A percentile compares a stretch with the other conserved stretches of the same genome.
These are phyloP conservation scores for Sebastes iracundus DNA, from an alignment of 2,797 vertebrate genomes.

Conservation along the genomic window DNA sequence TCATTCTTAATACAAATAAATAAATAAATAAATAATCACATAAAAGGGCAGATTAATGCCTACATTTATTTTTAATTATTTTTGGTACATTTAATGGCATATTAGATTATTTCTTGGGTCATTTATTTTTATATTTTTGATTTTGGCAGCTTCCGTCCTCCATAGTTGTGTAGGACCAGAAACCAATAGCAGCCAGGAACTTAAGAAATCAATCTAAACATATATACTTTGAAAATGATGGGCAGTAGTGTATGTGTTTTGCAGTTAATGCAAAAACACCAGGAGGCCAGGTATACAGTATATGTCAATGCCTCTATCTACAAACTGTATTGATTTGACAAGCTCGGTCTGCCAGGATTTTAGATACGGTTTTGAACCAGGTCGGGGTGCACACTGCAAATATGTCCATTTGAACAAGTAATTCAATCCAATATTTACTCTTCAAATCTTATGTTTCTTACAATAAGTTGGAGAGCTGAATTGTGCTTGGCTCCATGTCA, in stretches of 20 bases:
- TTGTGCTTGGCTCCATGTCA: neutral
- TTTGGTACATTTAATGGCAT: neutral
- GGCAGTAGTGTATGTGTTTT: neutral
- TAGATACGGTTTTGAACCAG: conserved; percentile 36
- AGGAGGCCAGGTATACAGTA: neutral
- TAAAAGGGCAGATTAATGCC: neutral
- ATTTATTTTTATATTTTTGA: neutral
- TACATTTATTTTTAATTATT: neutral
- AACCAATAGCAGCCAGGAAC: too few species aligned
- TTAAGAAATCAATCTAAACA: neutral
- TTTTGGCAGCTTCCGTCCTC: neutral
- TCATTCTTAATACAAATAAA: neutral
- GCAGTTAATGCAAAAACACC: neutral
- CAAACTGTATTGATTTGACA: rapidly evolving
- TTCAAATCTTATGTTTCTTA: conserved; percentile 19
- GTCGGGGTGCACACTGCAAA: conserved; percentile 29
- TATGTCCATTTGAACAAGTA: conserved; percentile 18
- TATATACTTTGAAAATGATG: neutral
- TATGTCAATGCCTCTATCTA: neutral
- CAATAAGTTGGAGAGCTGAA: conserved; percentile 18
- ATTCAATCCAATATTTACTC: conserved; percentile 20
- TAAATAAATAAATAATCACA: neutral
- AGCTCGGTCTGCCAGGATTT: neutral
- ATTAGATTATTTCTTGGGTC: neutral
- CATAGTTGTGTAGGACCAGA: neutral